Percentiles rank a stretch among this genome's conserved stretches.
Evolutionary conservation across 2,888 invertebrate genomes (phyloP).

Genomic region (Cosmia trapezina): DNA sequence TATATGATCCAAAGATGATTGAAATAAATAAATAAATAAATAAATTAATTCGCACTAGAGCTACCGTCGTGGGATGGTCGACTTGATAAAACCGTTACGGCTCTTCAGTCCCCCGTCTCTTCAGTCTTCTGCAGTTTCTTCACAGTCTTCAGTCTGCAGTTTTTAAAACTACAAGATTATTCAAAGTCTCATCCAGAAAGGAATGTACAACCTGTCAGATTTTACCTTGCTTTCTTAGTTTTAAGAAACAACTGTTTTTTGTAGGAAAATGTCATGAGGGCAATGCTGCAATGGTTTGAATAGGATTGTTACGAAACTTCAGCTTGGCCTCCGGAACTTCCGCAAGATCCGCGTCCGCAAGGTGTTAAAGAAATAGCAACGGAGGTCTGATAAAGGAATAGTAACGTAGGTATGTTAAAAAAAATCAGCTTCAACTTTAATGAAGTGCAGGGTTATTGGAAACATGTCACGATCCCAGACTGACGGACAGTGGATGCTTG

Average conservation of each 20-base stretch:
- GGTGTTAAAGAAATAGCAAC: not conserved
- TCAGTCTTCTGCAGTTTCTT: too few relatives aligned
- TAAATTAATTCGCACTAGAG: too few relatives aligned
- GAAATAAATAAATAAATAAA: too few relatives aligned
- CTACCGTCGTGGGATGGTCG: too few relatives aligned
- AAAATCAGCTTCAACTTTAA: not conserved
- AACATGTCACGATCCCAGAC: too few relatives aligned
- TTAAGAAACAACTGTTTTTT: not conserved
- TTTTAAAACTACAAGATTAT: not conserved
- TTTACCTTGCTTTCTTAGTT: not conserved
- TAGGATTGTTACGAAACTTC: not conserved
- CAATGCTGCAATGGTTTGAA: not conserved
- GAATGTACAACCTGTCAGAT: not conserved
- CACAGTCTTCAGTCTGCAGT: too few relatives aligned
- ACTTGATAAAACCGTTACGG: too few relatives aligned
- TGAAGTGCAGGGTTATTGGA: too few relatives aligned
- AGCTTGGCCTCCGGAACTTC: not conserved
- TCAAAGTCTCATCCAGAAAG: not conserved
- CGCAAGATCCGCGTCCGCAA: not conserved
- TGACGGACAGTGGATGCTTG: too few relatives aligned
- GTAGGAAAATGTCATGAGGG: not conserved
- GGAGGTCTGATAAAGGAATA: not conserved
- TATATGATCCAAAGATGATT: too few relatives aligned
- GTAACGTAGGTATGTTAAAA: not conserved
- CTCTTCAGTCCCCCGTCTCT: too few relatives aligned